These are phyloP conservation scores for Porites lutea DNA, from an alignment of 64 coral and sea anemone species.

Conservation along the genomic window DNA sequence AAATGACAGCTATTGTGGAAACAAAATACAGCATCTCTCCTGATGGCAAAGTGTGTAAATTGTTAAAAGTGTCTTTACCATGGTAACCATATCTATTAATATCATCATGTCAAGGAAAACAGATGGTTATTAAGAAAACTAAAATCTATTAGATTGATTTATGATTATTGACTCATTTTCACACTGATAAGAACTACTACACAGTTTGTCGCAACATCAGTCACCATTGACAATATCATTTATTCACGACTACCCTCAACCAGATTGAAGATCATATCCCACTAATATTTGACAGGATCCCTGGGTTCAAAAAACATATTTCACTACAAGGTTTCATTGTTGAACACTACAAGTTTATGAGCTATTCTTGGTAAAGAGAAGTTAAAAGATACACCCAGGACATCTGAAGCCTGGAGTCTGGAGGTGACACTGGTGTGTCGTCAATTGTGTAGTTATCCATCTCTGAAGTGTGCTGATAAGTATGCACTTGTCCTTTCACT, in stretches of 20 bases:
- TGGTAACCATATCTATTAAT: slow-evolving; percentile 83
- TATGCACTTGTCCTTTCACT: slow-evolving; percentile 79
- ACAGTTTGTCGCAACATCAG: too few relatives aligned
- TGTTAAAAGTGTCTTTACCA: slow-evolving; percentile 72
- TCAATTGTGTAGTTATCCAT: slow-evolving; percentile 45
- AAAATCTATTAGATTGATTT: neutral
- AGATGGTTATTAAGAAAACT: neutral
- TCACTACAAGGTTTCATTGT: neutral
- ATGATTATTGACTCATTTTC: too few relatives aligned
- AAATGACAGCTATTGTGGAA: slow-evolving; percentile 84
- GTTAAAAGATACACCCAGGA: slow-evolving; percentile 93
- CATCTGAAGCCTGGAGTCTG: slow-evolving; percentile 70
- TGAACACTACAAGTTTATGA: neutral
- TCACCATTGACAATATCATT: too few relatives aligned
- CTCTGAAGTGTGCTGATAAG: slow-evolving; percentile 80
- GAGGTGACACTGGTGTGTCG: slow-evolving; percentile 51
- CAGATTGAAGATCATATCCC: too few relatives aligned
- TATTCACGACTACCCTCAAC: too few relatives aligned
- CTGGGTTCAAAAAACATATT: neutral
- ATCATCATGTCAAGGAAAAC: slow-evolving; percentile 7
- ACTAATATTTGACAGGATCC: too few relatives aligned
- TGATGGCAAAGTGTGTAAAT: slow-evolving; percentile 84
- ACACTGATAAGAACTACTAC: too few relatives aligned
- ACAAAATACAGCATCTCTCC: slow-evolving; percentile 88
- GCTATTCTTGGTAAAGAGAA: neutral